These are phyloP conservation scores for Pimpla rufipes DNA, from an alignment of 2,888 invertebrate species.

Conservation along the genomic window DNA sequence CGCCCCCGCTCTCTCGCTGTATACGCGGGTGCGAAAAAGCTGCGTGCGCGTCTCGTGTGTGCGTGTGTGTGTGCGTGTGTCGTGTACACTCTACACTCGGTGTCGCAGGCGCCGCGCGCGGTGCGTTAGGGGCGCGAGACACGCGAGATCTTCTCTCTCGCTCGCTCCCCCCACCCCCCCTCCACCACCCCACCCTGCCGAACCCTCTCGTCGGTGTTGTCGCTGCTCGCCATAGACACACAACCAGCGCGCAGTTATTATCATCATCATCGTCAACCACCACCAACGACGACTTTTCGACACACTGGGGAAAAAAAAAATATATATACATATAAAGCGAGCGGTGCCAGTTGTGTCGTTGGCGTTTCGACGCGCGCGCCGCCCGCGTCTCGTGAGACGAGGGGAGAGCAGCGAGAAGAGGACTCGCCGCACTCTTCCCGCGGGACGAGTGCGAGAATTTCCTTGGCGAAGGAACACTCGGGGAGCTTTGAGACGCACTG, in stretches of 20 bases:
- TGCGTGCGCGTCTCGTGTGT: conserved; percentile 23
- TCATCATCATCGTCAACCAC: no score
- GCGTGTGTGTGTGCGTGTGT: conserved; percentile 30
- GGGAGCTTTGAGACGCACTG: no score
- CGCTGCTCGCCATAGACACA: conserved; percentile 6
- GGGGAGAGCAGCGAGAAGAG: conserved; percentile 32
- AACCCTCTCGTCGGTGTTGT: conserved; percentile 49
- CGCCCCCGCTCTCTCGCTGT: no score
- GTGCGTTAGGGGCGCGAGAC: conserved; percentile 58
- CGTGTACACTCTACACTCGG: conserved; percentile 14
- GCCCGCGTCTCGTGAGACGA: no score
- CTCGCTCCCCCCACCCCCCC: conserved; percentile 10
- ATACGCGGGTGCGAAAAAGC: no score
- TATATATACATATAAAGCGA: no score
- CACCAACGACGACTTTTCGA: no score
- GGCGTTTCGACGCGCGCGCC: conserved; percentile 50
- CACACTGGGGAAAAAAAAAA: no score
- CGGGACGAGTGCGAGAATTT: conserved; percentile 68
- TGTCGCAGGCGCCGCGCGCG: not conserved
- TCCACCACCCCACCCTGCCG: conserved; percentile 22
- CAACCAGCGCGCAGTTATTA: no score
- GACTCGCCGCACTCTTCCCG: conserved; percentile 59
- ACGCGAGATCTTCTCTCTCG: conserved; percentile 49
- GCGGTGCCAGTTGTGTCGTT: conserved; percentile 43
- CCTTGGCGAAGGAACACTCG: conserved; percentile 42